Conservation (phyloP, 2,888 invertebrate species). For the Lepidonotus clava region DNA sequence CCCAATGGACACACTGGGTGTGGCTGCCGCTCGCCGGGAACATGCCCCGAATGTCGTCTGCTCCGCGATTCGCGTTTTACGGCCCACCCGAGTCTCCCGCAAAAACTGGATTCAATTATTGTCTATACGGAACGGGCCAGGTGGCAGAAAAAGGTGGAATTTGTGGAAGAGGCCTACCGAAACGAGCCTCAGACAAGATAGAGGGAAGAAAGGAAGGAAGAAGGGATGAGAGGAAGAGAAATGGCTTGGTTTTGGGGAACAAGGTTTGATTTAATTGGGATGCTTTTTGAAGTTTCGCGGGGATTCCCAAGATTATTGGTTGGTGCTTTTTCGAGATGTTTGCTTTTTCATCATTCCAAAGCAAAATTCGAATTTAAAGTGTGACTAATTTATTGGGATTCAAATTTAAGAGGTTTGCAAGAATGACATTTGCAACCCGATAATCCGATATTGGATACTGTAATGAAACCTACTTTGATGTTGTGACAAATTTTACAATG, state of each 20-base stretch:
- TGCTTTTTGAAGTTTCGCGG: neutral
- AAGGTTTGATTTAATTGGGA: neutral
- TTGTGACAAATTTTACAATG: too few relatives aligned
- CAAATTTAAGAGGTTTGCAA: too few relatives aligned
- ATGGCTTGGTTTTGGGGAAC: neutral
- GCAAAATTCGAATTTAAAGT: neutral
- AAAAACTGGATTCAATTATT: constrained; percentile 24
- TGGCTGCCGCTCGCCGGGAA: neutral
- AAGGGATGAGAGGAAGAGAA: neutral
- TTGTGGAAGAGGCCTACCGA: too few relatives aligned
- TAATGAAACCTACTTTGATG: too few relatives aligned
- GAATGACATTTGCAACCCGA: too few relatives aligned
- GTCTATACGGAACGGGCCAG: neutral
- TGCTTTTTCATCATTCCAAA: neutral
- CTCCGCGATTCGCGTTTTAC: constrained; percentile 11
- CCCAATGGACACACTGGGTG: neutral
- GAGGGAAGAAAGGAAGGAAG: neutral
- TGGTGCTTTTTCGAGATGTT: neutral
- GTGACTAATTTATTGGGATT: neutral
- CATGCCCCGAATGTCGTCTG: neutral
- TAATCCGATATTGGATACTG: too few relatives aligned
- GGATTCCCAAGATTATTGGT: neutral
- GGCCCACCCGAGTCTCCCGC: neutral
- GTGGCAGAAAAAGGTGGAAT: too few relatives aligned
- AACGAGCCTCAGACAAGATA: too few relatives aligned